Evolutionary conservation across 2,888 invertebrate genomes (phyloP).

Genomic region (Chrysolina haemoptera): DNA sequence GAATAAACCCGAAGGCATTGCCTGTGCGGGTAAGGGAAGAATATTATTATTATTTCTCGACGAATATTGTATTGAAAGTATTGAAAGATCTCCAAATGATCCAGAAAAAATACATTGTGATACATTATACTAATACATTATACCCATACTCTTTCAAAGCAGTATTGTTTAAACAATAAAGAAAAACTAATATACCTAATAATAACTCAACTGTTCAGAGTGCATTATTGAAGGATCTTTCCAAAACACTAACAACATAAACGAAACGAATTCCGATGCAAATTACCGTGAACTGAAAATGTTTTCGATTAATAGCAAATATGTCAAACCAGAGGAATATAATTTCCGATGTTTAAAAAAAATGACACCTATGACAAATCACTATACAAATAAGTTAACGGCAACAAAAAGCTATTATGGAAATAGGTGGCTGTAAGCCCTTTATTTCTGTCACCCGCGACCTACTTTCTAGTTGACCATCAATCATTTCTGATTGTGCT

Average conservation of each 20-base stretch:
- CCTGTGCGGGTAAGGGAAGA: no score
- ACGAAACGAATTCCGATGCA: background rate
- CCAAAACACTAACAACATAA: background rate
- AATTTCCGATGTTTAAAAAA: slow-evolving; percentile 31
- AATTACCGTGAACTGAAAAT: background rate
- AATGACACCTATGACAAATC: slow-evolving; percentile 45
- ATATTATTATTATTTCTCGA: no score
- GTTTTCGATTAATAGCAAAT: background rate
- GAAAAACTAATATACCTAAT: no score
- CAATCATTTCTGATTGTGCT: slow-evolving; percentile 14
- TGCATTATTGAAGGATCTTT: no score
- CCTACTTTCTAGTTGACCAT: slow-evolving; percentile 20
- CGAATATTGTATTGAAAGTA: no score
- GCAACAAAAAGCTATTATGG: slow-evolving; percentile 44
- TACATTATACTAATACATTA: no score
- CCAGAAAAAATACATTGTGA: no score
- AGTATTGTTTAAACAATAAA: no score
- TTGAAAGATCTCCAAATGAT: no score
- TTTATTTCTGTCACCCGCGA: slow-evolving; percentile 28
- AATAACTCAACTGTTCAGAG: no score
- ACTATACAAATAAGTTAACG: slow-evolving; percentile 33
- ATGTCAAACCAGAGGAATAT: background rate
- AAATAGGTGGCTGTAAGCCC: slow-evolving; percentile 41
- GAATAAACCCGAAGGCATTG: no score
- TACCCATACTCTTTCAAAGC: no score